Percentiles rank a stretch among this genome's conserved stretches.
Conservation (phyloP, 2,888 invertebrate species). For the Mylabris sibirica region DNA sequence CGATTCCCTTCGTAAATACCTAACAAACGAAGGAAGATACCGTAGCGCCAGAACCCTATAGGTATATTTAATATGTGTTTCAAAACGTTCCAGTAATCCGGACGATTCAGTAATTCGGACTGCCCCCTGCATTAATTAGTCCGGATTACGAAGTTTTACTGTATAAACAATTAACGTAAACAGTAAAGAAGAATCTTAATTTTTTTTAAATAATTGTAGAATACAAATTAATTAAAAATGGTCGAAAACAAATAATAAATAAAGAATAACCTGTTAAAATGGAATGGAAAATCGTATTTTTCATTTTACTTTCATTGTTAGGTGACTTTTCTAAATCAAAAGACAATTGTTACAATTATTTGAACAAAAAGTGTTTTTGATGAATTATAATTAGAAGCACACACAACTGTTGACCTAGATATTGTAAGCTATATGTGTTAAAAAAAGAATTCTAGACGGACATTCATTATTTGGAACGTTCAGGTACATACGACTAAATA, state of each 20-base stretch:
- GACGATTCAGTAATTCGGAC: no score
- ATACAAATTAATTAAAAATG: background rate
- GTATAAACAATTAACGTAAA: background rate
- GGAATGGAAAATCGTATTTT: background rate
- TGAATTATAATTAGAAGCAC: constrained; percentile 13
- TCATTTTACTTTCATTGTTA: background rate
- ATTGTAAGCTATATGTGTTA: constrained; percentile 35
- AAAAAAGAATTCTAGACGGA: constrained; percentile 35
- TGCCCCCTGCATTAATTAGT: no score
- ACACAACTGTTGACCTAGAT: constrained; percentile 35
- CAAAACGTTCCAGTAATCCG: no score
- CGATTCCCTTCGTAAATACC: no score
- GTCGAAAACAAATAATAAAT: background rate
- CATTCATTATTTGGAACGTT: constrained; percentile 37
- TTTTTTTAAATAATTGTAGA: background rate
- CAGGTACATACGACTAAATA: constrained; percentile 28
- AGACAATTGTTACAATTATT: constrained; percentile 1
- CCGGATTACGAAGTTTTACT: no score
- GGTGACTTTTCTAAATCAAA: background rate
- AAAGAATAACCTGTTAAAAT: background rate
- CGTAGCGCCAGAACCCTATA: no score
- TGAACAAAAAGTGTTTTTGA: background rate
- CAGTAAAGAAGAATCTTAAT: background rate
- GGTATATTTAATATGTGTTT: no score
- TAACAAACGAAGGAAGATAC: no score